These are phyloP conservation scores for Capitella teleta DNA, from an alignment of 1,140 invertebrate species.

Conservation along the genomic window DNA sequence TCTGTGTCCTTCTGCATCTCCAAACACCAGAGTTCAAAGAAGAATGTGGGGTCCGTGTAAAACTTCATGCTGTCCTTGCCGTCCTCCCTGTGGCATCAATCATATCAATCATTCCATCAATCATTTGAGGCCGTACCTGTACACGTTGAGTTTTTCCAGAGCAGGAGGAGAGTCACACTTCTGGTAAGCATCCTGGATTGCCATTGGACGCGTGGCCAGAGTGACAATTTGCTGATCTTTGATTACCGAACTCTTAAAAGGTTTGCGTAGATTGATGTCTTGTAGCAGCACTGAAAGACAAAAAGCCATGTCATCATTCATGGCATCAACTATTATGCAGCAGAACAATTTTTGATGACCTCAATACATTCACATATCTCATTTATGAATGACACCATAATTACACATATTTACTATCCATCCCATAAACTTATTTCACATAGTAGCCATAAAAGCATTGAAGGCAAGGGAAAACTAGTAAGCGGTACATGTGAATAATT, in stretches of 20 bases:
- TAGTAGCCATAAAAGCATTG: too few species aligned
- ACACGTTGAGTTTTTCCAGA: constrained; percentile 85
- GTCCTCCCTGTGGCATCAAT: constrained; percentile 67
- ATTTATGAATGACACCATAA: too few species aligned
- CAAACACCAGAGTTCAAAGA: constrained; percentile 95
- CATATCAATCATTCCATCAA: background rate
- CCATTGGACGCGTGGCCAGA: constrained; percentile 83
- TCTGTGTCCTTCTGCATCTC: constrained; percentile 91
- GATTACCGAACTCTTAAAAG: constrained; percentile 79
- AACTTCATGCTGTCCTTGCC: constrained; percentile 96
- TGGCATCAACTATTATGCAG: too few species aligned
- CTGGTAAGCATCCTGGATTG: constrained; percentile 84
- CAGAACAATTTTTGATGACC: too few species aligned
- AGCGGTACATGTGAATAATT: too few species aligned
- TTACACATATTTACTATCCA: too few species aligned
- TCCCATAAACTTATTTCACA: too few species aligned
- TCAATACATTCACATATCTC: too few species aligned
- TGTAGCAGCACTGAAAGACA: constrained; percentile 70
- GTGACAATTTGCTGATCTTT: constrained; percentile 97
- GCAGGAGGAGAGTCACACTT: constrained; percentile 88
- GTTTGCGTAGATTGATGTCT: constrained; percentile 93
- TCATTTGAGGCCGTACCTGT: constrained; percentile 49
- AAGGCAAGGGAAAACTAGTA: too few species aligned
- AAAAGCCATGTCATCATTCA: background rate
- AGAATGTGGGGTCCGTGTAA: constrained; percentile 98